Evolutionary conservation across 2,113 vertebrate species (phyloP).

Genomic region (Mesocricetus auratus): DNA sequence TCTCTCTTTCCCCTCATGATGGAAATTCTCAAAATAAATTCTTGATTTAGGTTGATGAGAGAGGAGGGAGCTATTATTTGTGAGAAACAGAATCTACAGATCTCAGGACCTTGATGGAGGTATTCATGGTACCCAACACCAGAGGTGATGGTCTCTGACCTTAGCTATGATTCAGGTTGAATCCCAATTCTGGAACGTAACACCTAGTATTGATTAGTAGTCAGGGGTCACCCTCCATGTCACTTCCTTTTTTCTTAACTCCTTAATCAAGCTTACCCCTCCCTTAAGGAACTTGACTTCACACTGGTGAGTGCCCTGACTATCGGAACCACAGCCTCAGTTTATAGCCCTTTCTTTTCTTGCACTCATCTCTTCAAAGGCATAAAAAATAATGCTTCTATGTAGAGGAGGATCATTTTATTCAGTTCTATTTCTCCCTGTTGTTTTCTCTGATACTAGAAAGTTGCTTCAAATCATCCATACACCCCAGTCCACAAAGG

Average conservation of each 20-base stretch:
- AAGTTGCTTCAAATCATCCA: background rate
- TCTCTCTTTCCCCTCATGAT: background rate
- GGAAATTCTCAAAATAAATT: background rate
- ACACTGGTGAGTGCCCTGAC: background rate
- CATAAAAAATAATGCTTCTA: background rate
- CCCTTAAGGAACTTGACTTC: background rate
- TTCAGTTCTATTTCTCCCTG: background rate
- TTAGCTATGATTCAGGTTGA: background rate
- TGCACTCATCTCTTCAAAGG: background rate
- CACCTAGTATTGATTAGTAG: background rate
- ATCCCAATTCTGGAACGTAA: background rate
- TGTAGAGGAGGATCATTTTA: background rate
- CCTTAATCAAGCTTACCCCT: background rate
- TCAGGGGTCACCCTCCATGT: background rate
- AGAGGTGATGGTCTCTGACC: background rate
- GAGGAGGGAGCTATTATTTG: background rate
- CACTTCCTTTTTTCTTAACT: background rate
- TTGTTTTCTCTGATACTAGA: background rate
- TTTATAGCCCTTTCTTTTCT: background rate
- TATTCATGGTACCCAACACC: background rate
- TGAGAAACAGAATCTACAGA: background rate
- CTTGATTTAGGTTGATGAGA: background rate
- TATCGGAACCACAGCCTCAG: background rate
- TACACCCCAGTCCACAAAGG: background rate
- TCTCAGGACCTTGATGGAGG: background rate